Conservation (phyloP, 1,140 invertebrate species). For the Zaprionus capensis region DNA sequence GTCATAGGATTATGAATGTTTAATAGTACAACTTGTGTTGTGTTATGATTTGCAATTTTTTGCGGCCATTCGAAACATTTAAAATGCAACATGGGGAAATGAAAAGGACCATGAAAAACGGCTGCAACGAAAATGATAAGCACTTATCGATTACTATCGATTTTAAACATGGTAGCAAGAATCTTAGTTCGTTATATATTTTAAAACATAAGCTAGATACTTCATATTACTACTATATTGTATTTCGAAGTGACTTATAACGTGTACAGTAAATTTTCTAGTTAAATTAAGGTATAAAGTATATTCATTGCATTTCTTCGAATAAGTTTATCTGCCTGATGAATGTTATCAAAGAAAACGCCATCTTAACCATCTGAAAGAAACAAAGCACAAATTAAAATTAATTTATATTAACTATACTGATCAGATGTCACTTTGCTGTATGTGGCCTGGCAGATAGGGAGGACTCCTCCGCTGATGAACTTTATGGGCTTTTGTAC, state of each 20-base stretch:
- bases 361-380: conserved; percentile 56
- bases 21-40: too few relatives aligned
- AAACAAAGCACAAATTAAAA: background rate
- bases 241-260: background rate
- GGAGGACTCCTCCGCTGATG: conserved; percentile 49
- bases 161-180: too few relatives aligned
- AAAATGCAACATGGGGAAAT: too few relatives aligned
- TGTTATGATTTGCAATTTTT: too few relatives aligned
- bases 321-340: conserved; percentile 53
- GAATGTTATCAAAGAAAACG: conserved; percentile 59
- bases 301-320: conserved; percentile 24
- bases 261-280: background rate
- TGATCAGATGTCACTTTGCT: conserved; percentile 21
- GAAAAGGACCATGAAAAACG: too few relatives aligned
- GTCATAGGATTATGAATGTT: too few relatives aligned
- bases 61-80: too few relatives aligned
- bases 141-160: too few relatives aligned
- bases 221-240: background rate
- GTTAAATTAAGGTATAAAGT: background rate
- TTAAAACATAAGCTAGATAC: too few relatives aligned
- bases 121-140: too few relatives aligned
- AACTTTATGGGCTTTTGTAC: conserved; percentile 47
- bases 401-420: too few relatives aligned
- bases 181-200: too few relatives aligned
- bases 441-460: conserved; percentile 49